These are phyloP conservation scores for Schizopygopsis malacanthus DNA, from an alignment of 2,797 vertebrate species.

Conservation along the genomic window DNA sequence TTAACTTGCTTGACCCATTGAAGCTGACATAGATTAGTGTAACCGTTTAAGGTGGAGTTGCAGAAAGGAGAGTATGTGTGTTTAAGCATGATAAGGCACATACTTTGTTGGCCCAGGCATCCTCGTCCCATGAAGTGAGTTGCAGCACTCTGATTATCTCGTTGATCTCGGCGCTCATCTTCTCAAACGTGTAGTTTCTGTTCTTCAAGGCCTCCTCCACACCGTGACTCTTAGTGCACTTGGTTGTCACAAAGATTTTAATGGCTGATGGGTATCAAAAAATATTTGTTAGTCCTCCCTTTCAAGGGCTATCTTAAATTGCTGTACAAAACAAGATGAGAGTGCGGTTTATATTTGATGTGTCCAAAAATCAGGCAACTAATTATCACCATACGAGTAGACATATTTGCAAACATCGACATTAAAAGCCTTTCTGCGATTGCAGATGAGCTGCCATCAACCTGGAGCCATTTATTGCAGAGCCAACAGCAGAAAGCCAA, in stretches of 20 bases:
- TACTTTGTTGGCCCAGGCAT: constrained; percentile 98
- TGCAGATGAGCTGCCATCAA: constrained; percentile 26
- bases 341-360: not conserved
- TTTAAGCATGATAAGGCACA: not conserved
- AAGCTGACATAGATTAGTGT: not conserved
- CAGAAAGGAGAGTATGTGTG: not conserved
- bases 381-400: constrained; percentile 6
- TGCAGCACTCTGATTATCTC: constrained; percentile 97
- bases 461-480: constrained; percentile 6
- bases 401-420: constrained; percentile 29
- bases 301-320: not conserved
- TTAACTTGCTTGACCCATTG: not conserved
- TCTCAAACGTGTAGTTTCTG: constrained; percentile 93
- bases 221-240: constrained; percentile 89
- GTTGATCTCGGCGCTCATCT: constrained; percentile 96
- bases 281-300: not conserved
- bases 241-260: constrained; percentile 98
- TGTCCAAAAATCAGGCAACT: not conserved
- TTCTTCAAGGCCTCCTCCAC: constrained; percentile 97
- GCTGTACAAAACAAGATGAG: not conserved
- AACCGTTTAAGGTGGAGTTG: not conserved
- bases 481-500: constrained; percentile 35
- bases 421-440: not conserved
- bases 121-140: constrained; percentile 98
- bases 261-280: constrained; percentile 79